Evolutionary conservation across 2,888 invertebrate species (phyloP).

Genomic region (Cerastis leucographa): DNA sequence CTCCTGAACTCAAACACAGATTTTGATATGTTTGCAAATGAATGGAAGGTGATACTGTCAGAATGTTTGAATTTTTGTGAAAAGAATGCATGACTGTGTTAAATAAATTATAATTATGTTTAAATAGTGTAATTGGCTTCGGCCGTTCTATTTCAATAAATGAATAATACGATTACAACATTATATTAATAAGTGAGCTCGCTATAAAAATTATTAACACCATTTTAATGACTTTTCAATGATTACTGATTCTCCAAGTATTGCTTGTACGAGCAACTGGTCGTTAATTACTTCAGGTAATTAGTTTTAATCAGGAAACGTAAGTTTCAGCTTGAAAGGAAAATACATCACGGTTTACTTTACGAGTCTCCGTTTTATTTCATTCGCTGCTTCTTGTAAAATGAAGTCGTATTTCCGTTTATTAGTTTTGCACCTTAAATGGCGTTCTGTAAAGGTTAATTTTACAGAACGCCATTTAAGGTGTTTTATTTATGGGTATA

Average conservation of each 20-base stretch:
- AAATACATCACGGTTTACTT: constrained; percentile 4
- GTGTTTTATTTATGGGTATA: too few species aligned
- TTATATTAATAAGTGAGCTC: background rate
- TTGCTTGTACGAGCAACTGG: background rate
- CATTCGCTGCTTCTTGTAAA: background rate
- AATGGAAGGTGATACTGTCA: too few species aligned
- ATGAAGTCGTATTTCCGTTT: background rate
- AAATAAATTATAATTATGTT: too few species aligned
- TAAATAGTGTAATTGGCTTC: too few species aligned
- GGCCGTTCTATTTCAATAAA: too few species aligned
- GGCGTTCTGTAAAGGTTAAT: too few species aligned
- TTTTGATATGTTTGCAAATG: too few species aligned
- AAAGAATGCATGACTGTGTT: too few species aligned
- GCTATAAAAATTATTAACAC: constrained; percentile 17
- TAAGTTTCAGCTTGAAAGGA: constrained; percentile 12
- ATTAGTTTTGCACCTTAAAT: background rate
- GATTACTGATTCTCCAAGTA: background rate
- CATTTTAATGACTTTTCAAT: constrained; percentile 8
- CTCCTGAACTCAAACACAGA: too few species aligned
- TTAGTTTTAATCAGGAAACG: constrained; percentile 31
- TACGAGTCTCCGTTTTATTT: constrained; percentile 1
- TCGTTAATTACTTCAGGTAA: constrained; percentile 7
- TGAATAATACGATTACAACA: background rate
- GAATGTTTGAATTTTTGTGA: too few species aligned
- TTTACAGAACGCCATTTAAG: too few species aligned